Evolutionary conservation across 1,140 invertebrate genomes (phyloP).

Genomic region (Melitaea cinxia): DNA sequence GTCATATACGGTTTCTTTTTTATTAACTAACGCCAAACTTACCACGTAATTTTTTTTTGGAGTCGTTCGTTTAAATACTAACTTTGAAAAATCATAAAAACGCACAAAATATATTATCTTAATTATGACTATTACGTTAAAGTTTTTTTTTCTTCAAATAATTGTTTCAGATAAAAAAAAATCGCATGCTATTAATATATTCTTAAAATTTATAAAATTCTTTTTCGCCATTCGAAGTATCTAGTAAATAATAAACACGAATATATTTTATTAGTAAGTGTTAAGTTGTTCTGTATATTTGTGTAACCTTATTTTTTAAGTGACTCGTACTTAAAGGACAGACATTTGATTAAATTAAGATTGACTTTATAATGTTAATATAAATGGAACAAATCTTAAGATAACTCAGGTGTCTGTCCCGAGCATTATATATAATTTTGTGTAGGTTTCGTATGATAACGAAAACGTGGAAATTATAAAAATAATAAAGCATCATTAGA

Average conservation of each 20-base stretch:
- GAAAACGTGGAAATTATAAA: slow-evolving; percentile 43
- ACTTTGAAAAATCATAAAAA: slow-evolving; percentile 16
- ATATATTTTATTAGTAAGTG: neutral
- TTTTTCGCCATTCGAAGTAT: no score
- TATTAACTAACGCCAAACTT: neutral
- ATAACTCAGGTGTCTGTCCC: neutral
- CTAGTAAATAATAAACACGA: neutral
- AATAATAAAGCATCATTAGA: slow-evolving; percentile 5
- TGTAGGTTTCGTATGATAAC: slow-evolving; percentile 74
- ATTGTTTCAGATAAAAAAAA: no score
- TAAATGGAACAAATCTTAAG: neutral
- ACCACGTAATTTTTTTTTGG: no score
- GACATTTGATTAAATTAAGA: neutral
- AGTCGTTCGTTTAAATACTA: no score
- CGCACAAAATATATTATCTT: no score
- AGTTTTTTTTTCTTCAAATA: no score
- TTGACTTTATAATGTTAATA: no score
- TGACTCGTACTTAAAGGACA: neutral
- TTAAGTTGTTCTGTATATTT: slow-evolving; percentile 1
- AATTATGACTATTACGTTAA: no score
- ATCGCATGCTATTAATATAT: no score
- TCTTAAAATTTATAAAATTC: no score
- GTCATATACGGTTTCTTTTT: neutral
- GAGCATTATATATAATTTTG: slow-evolving; percentile 50
- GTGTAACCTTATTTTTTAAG: neutral